Evolutionary conservation across 2,113 vertebrate species (phyloP).

Genomic region (Bagarius yarrelli): DNA sequence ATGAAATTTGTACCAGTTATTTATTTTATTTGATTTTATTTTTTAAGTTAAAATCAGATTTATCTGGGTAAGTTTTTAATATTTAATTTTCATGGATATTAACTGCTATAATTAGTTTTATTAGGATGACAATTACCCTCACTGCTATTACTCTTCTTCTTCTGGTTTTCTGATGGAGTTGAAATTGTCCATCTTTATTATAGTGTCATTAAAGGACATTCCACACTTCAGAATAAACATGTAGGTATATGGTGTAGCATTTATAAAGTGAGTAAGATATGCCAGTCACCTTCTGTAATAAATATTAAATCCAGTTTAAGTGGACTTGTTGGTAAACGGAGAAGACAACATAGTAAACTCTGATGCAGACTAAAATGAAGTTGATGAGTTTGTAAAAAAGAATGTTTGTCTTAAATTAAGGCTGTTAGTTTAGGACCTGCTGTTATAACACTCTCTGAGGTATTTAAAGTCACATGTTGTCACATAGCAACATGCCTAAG

Average conservation of each 20-base stretch:
- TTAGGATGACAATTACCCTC: not conserved
- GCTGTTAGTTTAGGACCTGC: not conserved
- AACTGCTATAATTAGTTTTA: not conserved
- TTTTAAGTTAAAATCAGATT: not conserved
- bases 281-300: not conserved
- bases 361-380: not conserved
- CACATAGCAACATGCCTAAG: slow-evolving; percentile 9
- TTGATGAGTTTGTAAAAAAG: not conserved
- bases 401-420: not conserved
- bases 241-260: too few relatives aligned
- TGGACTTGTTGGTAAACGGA: not conserved
- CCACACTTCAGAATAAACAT: not conserved
- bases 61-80: not conserved
- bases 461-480: slow-evolving; percentile 10
- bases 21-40: not conserved
- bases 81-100: not conserved
- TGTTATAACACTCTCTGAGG: not conserved
- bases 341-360: not conserved
- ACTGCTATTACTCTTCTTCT: not conserved
- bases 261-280: not conserved
- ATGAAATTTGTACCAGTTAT: slow-evolving; percentile 21
- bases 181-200: slow-evolving; percentile 49
- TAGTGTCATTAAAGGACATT: slow-evolving; percentile 40
- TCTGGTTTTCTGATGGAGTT: slow-evolving; percentile 46
- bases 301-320: not conserved